Evolutionary conservation across 2,797 vertebrate species (phyloP).

Genomic region (Diplodus puntazzo): DNA sequence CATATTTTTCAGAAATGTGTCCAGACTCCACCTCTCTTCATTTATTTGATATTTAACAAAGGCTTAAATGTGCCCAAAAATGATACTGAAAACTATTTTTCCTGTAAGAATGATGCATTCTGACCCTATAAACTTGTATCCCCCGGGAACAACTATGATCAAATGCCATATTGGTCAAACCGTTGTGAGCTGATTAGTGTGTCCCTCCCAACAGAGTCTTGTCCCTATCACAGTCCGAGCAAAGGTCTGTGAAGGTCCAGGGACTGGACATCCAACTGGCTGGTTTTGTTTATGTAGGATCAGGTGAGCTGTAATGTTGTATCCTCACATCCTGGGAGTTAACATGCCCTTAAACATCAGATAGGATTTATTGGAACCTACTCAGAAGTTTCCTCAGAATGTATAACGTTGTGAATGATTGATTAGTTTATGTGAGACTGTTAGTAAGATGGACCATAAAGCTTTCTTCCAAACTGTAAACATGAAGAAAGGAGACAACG

Average conservation of each 20-base stretch:
- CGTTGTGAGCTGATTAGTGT: constrained; percentile 8
- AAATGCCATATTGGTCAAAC: constrained; percentile 1
- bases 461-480: constrained; percentile 4
- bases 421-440: background rate
- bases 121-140: background rate
- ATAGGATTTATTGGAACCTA: background rate
- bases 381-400: background rate
- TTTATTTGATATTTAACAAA: too few species aligned
- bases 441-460: background rate
- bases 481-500: background rate
- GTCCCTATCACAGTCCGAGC: constrained; percentile 20
- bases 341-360: background rate
- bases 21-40: too few species aligned
- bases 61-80: too few species aligned
- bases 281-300: constrained; percentile 39
- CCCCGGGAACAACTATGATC: background rate
- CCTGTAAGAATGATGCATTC: too few species aligned
- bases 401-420: background rate
- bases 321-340: background rate
- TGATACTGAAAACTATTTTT: too few species aligned
- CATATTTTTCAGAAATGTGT: too few species aligned
- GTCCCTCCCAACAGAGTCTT: background rate
- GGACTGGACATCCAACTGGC: background rate
- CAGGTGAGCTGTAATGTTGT: constrained; percentile 26
- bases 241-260: constrained; percentile 50